Evolutionary conservation across 1,140 invertebrate species (phyloP), one percentile per base, ranked within the genome.

Genomic region (Habropoda laboriosa): DNA sequence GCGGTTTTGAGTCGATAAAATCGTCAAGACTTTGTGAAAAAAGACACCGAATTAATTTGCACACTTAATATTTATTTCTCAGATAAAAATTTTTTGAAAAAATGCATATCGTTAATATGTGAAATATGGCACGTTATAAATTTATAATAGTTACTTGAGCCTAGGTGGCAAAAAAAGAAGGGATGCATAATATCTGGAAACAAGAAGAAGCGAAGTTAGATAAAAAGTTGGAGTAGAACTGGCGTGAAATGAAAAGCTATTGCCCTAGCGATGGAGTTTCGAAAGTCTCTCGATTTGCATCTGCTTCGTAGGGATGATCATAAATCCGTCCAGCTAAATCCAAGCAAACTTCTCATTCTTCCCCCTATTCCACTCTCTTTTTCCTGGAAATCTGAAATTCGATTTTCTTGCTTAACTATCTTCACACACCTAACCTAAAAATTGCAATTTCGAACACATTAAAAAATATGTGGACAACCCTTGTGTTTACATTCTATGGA

Each of bases 241-340:
- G 38, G 47, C 53, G 57, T 67, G 30, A 67, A 42, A 73, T 72
- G 67, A 57, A 30, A 61, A 67, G 79, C 83, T 83, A 80, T 77
- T 30, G 72, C 47, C 45, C 12, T 55, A 10, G 42, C 32, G 55
- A 63, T 55, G 49, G 55, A 67, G 68, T 57, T 73, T 73, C 63
- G 58, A 70, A 63, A 53, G 70, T 81, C 79, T 85, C 55, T 64
- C 78, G 82, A 88, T 88, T 88, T 88, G 73, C 83, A 89, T 87
- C 83, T 88, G 21, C 72, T 72, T 47, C 32, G 30, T 58, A 47
- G 79, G 83, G 80, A 88, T 87, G 81, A 88, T 63, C 87, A 86
- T 90, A 90, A 90, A 90, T 90, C 82, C 72, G 82, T 88, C 86
- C 55, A 57, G 10, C n/a, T 60, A 71, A 77, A 70, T 77, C 66